Evolutionary conservation across 2,113 vertebrate species (phyloP).

Genomic region (Sminthopsis crassicaudata): DNA sequence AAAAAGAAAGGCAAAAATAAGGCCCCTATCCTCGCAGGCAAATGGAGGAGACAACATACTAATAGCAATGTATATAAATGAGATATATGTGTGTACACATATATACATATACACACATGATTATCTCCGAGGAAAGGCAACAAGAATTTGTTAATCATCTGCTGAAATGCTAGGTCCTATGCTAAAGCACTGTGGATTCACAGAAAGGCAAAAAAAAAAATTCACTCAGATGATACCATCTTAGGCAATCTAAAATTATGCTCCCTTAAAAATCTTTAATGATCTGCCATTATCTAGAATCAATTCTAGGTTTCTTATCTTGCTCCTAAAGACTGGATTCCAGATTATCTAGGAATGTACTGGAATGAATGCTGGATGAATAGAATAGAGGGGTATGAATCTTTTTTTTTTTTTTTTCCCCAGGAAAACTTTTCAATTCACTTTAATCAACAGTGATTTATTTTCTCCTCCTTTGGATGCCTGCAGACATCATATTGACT

Average conservation of each 20-base stretch:
- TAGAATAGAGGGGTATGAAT: background rate
- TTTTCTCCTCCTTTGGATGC: background rate
- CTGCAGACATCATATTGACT: background rate
- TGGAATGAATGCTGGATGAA: background rate
- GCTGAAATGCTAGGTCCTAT: background rate
- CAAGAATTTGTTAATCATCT: background rate
- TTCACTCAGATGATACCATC: background rate
- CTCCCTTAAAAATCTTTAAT: background rate
- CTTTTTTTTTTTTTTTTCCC: background rate
- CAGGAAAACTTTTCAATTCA: background rate
- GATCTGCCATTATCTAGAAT: slow-evolving; percentile 1
- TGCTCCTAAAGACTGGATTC: background rate
- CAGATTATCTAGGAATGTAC: background rate
- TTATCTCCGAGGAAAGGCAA: background rate
- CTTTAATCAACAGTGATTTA: background rate
- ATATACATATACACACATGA: too few relatives aligned
- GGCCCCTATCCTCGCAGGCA: too few relatives aligned
- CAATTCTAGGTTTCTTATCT: slow-evolving; percentile 26
- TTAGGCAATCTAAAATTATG: background rate
- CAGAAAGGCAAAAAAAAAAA: background rate
- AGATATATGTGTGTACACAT: too few relatives aligned
- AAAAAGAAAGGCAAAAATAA: too few relatives aligned
- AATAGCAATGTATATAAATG: too few relatives aligned
- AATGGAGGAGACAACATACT: too few relatives aligned
- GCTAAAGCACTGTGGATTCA: background rate